Percentiles rank a stretch among this genome's conserved stretches.
phyloP scores from a whole-genome alignment of 2,797 vertebrate genomes.

The Taenioides sp. region DNA sequence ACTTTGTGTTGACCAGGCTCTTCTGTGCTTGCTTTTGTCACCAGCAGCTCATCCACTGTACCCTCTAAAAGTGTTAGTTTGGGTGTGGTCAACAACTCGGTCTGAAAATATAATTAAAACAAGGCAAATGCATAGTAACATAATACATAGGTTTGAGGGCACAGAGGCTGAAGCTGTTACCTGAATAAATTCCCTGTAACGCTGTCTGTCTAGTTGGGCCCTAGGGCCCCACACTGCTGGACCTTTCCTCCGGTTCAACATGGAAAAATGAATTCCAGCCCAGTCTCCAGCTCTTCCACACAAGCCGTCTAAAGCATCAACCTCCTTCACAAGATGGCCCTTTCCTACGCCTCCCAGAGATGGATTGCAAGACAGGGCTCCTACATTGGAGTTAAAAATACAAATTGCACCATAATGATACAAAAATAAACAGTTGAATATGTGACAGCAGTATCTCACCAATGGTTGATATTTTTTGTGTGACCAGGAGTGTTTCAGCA shows the following conservation, averaged over 20 bases:
- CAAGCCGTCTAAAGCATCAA: slow-evolving; percentile 92
- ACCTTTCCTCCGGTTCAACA: slow-evolving; percentile 91
- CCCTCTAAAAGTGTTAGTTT: slow-evolving; percentile 86
- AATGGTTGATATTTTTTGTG: slow-evolving; percentile 87
- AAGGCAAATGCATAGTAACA: background rate
- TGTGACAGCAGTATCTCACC: slow-evolving; percentile 69
- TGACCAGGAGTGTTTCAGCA: slow-evolving; percentile 86
- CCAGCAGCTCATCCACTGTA: slow-evolving; percentile 89
- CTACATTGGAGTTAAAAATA: slow-evolving; percentile 57
- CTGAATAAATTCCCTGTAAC: slow-evolving; percentile 88
- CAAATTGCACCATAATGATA: no score
- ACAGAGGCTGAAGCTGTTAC: slow-evolving; percentile 59
- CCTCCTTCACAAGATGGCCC: slow-evolving; percentile 92
- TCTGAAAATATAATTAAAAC: slow-evolving; percentile 67
- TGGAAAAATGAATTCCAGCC: slow-evolving; percentile 91
- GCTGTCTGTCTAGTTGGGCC: slow-evolving; percentile 89
- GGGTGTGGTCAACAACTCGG: slow-evolving; percentile 85
- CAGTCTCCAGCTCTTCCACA: slow-evolving; percentile 89
- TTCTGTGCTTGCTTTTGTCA: slow-evolving; percentile 76
- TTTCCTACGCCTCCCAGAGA: slow-evolving; percentile 95
- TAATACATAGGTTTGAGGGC: background rate
- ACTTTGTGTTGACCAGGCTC: slow-evolving; percentile 80
- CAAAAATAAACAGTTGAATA: no score
- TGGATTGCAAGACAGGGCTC: slow-evolving; percentile 95
- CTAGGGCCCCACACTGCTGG: slow-evolving; percentile 95